Evolutionary conservation across 2,888 invertebrate species (phyloP).

Genomic region (Sthenelais limicola): DNA sequence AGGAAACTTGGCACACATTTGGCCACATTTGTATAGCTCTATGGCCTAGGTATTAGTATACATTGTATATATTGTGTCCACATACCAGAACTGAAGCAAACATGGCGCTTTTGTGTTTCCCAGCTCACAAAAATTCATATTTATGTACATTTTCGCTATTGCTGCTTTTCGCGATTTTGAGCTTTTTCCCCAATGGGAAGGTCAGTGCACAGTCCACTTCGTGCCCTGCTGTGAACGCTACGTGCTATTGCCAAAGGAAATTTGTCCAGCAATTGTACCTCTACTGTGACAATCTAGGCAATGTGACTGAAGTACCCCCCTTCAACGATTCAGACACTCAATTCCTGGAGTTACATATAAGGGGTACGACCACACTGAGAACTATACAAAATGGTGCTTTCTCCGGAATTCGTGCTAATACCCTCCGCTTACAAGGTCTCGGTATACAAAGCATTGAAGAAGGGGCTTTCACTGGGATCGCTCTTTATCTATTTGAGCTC

Average conservation of each 20-base stretch:
- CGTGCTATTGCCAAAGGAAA: slow-evolving; percentile 39
- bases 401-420: slow-evolving; percentile 5
- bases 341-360: slow-evolving; percentile 35
- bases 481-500: slow-evolving; percentile 30
- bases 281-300: slow-evolving; percentile 39
- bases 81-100: too few species aligned
- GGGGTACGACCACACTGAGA: slow-evolving; percentile 20
- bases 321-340: neutral
- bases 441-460: slow-evolving; percentile 42
- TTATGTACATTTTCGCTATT: too few species aligned
- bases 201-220: neutral
- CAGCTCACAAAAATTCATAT: too few species aligned
- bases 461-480: slow-evolving; percentile 43
- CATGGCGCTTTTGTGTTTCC: too few species aligned
- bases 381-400: slow-evolving; percentile 35
- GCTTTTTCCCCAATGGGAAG: too few species aligned
- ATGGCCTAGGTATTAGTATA: too few species aligned
- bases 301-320: slow-evolving; percentile 24
- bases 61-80: too few species aligned
- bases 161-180: too few species aligned
- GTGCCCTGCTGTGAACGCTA: slow-evolving; percentile 15
- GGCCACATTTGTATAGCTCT: too few species aligned
- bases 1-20: too few species aligned
- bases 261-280: slow-evolving; percentile 30
- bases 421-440: slow-evolving; percentile 4